A percentile compares a stretch with the other conserved stretches of the same genome.
Evolutionary conservation across 2,888 invertebrate species (phyloP).

Genomic region (Epinotia bilunana): DNA sequence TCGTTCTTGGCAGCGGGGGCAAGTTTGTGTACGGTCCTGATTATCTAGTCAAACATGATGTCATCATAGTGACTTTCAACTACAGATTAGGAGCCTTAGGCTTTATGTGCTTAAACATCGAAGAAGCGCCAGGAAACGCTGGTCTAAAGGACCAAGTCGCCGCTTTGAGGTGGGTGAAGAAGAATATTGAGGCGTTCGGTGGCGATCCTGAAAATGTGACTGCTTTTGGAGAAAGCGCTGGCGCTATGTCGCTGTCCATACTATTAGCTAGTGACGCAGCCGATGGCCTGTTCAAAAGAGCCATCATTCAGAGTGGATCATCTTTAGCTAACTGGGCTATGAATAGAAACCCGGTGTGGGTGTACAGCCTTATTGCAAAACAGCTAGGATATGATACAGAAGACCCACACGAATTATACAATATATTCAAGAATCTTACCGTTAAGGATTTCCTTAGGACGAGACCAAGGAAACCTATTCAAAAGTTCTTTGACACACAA

Average conservation of each 20-base stretch:
- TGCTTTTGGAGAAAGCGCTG: slow-evolving; percentile 67
- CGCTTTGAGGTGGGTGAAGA: slow-evolving; percentile 76
- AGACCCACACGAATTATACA: slow-evolving; percentile 69
- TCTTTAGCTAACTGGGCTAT: slow-evolving; percentile 71
- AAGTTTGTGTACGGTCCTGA: slow-evolving; percentile 71
- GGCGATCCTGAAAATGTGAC: background rate
- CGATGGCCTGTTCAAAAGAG: slow-evolving; percentile 69
- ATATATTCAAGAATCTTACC: slow-evolving; percentile 64
- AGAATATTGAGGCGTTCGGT: slow-evolving; percentile 76
- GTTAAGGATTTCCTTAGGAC: slow-evolving; percentile 60
- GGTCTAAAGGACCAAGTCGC: slow-evolving; percentile 77
- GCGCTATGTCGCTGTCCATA: slow-evolving; percentile 67
- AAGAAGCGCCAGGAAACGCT: slow-evolving; percentile 78
- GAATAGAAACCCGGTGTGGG: slow-evolving; percentile 68
- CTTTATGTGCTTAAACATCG: slow-evolving; percentile 72
- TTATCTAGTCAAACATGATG: slow-evolving; percentile 69
- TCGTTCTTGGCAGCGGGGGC: slow-evolving; percentile 71
- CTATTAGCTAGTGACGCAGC: slow-evolving; percentile 66
- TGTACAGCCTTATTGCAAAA: slow-evolving; percentile 70
- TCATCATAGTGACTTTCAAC: slow-evolving; percentile 75
- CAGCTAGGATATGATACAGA: slow-evolving; percentile 64
- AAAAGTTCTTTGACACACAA: slow-evolving; percentile 70
- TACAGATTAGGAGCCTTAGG: slow-evolving; percentile 75
- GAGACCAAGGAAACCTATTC: slow-evolving; percentile 60
- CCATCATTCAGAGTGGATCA: slow-evolving; percentile 75